Evolutionary conservation across 1,140 invertebrate genomes (phyloP).

Genomic region (Papilio glaucus): DNA sequence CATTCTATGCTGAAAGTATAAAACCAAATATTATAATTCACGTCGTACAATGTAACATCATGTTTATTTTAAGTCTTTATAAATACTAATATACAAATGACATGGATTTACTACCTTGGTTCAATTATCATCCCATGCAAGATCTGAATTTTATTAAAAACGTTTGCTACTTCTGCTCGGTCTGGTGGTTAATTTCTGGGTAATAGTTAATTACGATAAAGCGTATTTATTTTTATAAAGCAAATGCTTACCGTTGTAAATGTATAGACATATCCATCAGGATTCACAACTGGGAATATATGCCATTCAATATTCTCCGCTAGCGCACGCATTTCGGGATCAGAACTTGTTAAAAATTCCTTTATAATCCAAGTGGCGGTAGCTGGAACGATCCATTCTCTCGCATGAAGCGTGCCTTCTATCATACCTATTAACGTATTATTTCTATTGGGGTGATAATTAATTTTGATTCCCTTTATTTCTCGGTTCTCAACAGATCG

Average conservation of each 20-base stretch:
- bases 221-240: neutral
- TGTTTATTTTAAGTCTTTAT: no score
- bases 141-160: no score
- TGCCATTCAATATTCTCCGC: constrained; percentile 86
- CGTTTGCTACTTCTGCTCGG: no score
- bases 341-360: constrained; percentile 84
- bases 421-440: constrained; percentile 65
- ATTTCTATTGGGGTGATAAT: constrained; percentile 72
- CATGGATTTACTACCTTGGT: neutral
- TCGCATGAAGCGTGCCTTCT: constrained; percentile 88
- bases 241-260: constrained; percentile 81
- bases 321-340: constrained; percentile 77
- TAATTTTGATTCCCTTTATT: constrained; percentile 86
- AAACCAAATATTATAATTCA: no score
- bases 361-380: constrained; percentile 88
- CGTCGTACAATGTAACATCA: no score
- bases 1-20: constrained; percentile 85
- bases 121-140: neutral
- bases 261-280: constrained; percentile 89
- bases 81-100: no score
- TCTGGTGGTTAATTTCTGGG: no score
- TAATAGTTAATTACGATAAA: no score
- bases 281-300: constrained; percentile 86
- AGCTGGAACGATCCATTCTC: constrained; percentile 91
- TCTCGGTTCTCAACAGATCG: constrained; percentile 85